phyloP scores from a whole-genome alignment of 2,113 vertebrate genomes.

The Butastur rufipennis region DNA sequence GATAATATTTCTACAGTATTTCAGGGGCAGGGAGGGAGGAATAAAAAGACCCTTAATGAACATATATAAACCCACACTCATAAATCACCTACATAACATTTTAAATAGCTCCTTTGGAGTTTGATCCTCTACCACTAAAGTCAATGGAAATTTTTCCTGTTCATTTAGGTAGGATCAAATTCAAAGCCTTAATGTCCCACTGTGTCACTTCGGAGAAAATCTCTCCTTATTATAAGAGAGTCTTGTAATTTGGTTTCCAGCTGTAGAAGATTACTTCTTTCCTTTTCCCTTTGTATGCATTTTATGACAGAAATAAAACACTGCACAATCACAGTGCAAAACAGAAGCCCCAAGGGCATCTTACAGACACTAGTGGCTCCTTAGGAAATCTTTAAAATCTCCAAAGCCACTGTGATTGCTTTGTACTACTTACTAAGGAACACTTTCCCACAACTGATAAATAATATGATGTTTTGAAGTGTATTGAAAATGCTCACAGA shows the following conservation, averaged over 20 bases:
- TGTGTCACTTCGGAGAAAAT: slow-evolving; percentile 49
- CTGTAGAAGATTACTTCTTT: slow-evolving; percentile 48
- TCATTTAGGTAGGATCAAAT: slow-evolving; percentile 40
- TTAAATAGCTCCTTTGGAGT: slow-evolving; percentile 7
- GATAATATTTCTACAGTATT: background rate
- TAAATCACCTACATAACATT: background rate
- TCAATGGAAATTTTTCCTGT: background rate
- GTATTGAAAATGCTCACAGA: background rate
- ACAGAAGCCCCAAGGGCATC: slow-evolving; percentile 48
- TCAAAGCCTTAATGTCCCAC: slow-evolving; percentile 43
- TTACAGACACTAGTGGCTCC: slow-evolving; percentile 22
- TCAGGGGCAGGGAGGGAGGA: background rate
- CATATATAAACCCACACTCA: background rate
- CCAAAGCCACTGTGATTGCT: slow-evolving; percentile 31
- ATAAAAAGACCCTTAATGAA: background rate
- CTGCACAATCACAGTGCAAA: slow-evolving; percentile 40
- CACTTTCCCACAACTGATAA: slow-evolving; percentile 26
- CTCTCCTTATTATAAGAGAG: slow-evolving; percentile 38
- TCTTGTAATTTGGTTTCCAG: slow-evolving; percentile 44
- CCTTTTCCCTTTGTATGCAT: slow-evolving; percentile 16
- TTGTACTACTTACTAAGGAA: slow-evolving; percentile 26
- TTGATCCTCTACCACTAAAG: background rate
- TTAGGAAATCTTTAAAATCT: slow-evolving; percentile 52
- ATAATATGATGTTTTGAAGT: slow-evolving; percentile 48
- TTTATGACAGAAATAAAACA: slow-evolving; percentile 49